Conservation (phyloP, 1,140 invertebrate species). For the Drosophila melanica region DNA sequence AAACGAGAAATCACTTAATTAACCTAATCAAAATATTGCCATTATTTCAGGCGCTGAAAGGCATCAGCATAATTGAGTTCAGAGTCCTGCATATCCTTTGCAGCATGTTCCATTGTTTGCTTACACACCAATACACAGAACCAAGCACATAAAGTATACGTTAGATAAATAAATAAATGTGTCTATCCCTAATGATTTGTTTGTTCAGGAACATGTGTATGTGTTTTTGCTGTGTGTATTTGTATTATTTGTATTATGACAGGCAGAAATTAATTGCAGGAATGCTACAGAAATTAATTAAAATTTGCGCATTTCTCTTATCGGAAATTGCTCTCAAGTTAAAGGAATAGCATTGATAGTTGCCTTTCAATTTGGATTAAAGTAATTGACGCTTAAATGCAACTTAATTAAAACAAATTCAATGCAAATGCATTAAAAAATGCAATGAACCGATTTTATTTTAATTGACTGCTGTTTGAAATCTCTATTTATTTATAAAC, state of each 20-base stretch:
- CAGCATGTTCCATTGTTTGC: conserved; percentile 62
- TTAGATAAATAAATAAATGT: conserved; percentile 64
- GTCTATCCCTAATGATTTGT: conserved; percentile 46
- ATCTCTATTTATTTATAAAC: background rate
- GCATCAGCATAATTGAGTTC: conserved; percentile 22
- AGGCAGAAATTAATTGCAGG: conserved; percentile 38
- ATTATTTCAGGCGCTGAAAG: conserved; percentile 56
- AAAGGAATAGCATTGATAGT: background rate
- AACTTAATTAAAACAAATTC: conserved; percentile 5
- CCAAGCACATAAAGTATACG: conserved; percentile 30
- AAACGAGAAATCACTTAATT: conserved; percentile 74
- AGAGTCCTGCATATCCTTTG: conserved; percentile 21
- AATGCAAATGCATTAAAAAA: background rate
- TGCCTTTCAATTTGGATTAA: conserved; percentile 4
- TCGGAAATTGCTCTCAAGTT: conserved; percentile 1
- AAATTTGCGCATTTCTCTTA: conserved; percentile 56
- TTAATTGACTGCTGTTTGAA: conserved; percentile 1
- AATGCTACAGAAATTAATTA: conserved; percentile 75
- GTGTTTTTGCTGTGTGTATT: conserved; percentile 20
- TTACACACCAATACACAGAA: conserved; percentile 4
- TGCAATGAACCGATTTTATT: conserved; percentile 2
- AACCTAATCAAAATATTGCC: conserved; percentile 80
- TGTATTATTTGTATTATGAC: conserved; percentile 75
- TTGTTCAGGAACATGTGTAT: conserved; percentile 37
- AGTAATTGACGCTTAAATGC: background rate